Evolutionary conservation across 64 coral and sea anemone genomes (phyloP).

Genomic region (Acropora tenuis): DNA sequence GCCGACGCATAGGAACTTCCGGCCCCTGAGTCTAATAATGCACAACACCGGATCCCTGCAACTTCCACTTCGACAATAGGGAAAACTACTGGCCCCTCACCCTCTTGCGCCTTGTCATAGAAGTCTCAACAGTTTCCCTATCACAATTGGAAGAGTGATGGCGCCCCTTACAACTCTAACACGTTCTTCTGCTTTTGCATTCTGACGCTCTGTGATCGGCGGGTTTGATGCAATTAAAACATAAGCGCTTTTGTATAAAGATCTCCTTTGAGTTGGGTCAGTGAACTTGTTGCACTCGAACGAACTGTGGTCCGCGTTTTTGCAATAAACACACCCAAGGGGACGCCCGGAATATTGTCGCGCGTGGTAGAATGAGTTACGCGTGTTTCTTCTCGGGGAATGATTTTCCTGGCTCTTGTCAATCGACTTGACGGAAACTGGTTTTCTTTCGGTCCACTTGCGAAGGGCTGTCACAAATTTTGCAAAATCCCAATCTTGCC

Average conservation of each 20-base stretch:
- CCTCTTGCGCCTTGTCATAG: neutral
- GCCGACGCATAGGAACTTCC: conserved; percentile 34
- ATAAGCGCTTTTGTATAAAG: too few relatives aligned
- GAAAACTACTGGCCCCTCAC: conserved; percentile 28
- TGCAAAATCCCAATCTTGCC: conserved; percentile 64
- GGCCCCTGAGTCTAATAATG: conserved; percentile 22
- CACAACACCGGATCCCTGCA: conserved; percentile 37
- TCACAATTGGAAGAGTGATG: conserved; percentile 46
- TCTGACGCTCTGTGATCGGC: neutral
- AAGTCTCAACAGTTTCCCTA: neutral
- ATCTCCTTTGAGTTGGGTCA: neutral
- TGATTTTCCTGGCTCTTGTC: conserved; percentile 26
- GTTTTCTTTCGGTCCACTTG: conserved; percentile 67
- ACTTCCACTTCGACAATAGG: conserved; percentile 39
- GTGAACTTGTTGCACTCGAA: too few relatives aligned
- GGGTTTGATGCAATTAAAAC: conserved; percentile 15
- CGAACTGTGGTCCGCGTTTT: too few relatives aligned
- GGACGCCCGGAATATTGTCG: neutral
- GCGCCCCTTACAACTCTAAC: conserved; percentile 22
- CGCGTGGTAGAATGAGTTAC: neutral
- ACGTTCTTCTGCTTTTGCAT: conserved; percentile 18
- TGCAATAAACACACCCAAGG: too few relatives aligned
- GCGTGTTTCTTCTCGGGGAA: too few relatives aligned
- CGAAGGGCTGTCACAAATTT: conserved; percentile 39
- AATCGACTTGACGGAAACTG: neutral